Conservation (phyloP, 2,888 invertebrate species). For the Pristionchus japonicus region DNA sequence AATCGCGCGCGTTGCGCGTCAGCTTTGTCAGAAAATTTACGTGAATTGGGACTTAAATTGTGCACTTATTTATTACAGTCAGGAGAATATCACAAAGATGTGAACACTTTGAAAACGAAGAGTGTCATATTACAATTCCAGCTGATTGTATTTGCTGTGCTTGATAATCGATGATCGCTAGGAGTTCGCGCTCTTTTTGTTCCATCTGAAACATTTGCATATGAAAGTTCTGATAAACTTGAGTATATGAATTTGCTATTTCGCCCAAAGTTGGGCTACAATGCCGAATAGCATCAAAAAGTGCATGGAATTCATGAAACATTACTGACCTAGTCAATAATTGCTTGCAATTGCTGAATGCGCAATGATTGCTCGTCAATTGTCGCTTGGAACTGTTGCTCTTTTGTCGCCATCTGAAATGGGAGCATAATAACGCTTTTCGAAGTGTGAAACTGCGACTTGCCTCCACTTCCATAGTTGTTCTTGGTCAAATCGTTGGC, state of each 20-base stretch:
- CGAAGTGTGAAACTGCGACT: no score
- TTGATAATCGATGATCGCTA: background rate
- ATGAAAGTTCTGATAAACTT: background rate
- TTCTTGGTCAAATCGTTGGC: no score
- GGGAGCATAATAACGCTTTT: no score
- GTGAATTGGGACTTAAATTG: background rate
- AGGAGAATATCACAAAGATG: background rate
- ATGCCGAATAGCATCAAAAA: background rate
- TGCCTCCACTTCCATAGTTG: no score
- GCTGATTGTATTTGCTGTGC: background rate
- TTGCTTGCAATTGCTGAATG: background rate
- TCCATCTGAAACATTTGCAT: background rate
- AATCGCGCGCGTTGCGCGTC: no score
- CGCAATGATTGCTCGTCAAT: background rate
- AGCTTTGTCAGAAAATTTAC: no score
- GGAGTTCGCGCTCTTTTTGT: background rate
- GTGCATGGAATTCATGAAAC: background rate
- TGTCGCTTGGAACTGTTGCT: background rate
- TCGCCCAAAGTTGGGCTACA: background rate
- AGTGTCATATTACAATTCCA: background rate
- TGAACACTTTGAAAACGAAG: background rate
- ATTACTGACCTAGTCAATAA: background rate
- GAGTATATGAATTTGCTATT: background rate
- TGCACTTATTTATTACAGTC: background rate
- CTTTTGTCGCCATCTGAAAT: background rate